Evolutionary conservation across 2,888 invertebrate species (phyloP).

Genomic region (Gortyna flavago): DNA sequence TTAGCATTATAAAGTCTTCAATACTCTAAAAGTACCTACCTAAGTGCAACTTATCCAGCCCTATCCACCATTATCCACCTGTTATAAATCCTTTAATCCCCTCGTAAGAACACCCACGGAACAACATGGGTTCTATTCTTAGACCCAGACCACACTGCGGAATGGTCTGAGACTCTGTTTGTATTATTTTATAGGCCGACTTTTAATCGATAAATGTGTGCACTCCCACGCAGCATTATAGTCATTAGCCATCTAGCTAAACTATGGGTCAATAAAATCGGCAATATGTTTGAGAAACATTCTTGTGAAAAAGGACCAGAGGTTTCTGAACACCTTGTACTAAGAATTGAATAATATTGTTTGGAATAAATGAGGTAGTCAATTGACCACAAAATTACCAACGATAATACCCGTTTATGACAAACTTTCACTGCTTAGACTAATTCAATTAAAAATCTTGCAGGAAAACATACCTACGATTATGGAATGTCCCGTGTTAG

Average conservation of each 20-base stretch:
- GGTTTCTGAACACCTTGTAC: not conserved
- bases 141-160: constrained; percentile 43
- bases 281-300: constrained; percentile 10
- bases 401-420: not conserved
- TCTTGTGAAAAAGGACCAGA: not conserved
- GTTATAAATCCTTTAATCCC: constrained; percentile 48
- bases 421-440: not conserved
- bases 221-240: constrained; percentile 47
- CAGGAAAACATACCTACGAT: not conserved
- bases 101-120: constrained; percentile 49
- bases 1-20: constrained; percentile 20
- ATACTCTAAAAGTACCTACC: constrained; percentile 12
- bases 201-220: constrained; percentile 61
- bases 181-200: constrained; percentile 51
- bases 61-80: constrained; percentile 23
- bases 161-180: constrained; percentile 16
- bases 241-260: constrained; percentile 18
- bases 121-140: constrained; percentile 45
- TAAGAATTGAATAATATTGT: not conserved
- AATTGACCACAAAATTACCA: not conserved
- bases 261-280: constrained; percentile 42
- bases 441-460: not conserved
- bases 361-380: not conserved
- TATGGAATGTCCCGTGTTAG: too few species aligned
- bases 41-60: constrained; percentile 27